phyloP scores from a whole-genome alignment of 2,113 vertebrate species.

The Nyctibius bracteatus region DNA sequence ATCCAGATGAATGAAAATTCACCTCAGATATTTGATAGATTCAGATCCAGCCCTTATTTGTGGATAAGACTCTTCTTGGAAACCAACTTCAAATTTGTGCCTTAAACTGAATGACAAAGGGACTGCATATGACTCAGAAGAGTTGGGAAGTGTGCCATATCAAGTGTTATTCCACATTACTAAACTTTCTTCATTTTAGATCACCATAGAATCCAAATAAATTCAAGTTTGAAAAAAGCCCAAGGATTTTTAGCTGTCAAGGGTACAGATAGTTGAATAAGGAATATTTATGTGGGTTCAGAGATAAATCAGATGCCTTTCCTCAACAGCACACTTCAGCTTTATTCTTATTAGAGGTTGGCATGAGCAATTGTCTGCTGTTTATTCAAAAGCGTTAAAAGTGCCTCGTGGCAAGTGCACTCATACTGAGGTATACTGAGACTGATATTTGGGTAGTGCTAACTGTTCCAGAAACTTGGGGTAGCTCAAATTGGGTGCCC shows the following conservation, averaged over 20 bases:
- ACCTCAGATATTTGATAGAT: background rate
- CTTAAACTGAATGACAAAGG: background rate
- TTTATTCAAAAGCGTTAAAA: background rate
- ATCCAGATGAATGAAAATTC: background rate
- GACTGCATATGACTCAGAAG: background rate
- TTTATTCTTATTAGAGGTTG: background rate
- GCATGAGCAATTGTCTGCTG: background rate
- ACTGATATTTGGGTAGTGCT: background rate
- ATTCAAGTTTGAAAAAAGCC: background rate
- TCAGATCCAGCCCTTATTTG: background rate
- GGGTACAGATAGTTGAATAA: background rate
- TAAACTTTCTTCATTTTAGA: background rate
- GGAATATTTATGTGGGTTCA: background rate
- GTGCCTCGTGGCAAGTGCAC: accelerated
- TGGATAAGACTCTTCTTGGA: background rate
- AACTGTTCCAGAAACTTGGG: background rate
- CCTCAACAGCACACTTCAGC: background rate
- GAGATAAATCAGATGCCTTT: background rate
- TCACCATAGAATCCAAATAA: background rate
- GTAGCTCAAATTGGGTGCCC: background rate
- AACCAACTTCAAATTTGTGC: background rate
- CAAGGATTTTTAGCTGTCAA: background rate
- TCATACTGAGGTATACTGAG: background rate
- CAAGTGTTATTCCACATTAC: background rate
- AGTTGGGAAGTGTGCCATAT: background rate